These are phyloP conservation scores for Sphenopsis melanotis DNA, from an alignment of 2,797 vertebrate genomes.

Conservation along the genomic window DNA sequence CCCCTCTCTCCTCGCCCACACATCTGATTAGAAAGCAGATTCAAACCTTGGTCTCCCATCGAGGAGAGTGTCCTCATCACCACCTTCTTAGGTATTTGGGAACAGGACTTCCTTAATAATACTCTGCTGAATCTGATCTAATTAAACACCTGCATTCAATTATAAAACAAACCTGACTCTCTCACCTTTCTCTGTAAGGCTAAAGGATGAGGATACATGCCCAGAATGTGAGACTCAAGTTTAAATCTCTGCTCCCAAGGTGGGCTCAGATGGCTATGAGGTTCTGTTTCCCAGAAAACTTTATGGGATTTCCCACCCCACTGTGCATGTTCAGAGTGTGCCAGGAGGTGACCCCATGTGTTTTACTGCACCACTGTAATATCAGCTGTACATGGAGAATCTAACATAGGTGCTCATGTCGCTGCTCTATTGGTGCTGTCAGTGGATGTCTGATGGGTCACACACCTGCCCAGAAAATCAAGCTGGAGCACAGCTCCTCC, in stretches of 20 bases:
- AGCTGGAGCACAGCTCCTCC: not conserved
- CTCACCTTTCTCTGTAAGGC: not conserved
- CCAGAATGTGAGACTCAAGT: not conserved
- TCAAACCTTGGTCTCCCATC: not conserved
- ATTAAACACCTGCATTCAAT: constrained; percentile 13
- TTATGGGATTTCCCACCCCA: not conserved
- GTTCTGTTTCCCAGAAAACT: not conserved
- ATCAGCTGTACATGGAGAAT: not conserved
- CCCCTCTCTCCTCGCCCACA: not conserved
- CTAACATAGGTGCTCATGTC: not conserved
- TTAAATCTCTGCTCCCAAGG: not conserved
- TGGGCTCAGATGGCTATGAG: not conserved
- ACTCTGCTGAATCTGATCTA: not conserved
- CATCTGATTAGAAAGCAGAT: constrained; percentile 26
- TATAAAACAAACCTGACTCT: not conserved
- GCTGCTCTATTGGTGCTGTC: not conserved
- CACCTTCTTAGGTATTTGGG: not conserved
- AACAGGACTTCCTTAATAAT: not conserved
- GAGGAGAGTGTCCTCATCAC: not conserved
- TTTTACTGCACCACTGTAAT: not conserved
- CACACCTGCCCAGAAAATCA: not conserved
- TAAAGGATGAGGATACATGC: not conserved
- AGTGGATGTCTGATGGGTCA: not conserved
- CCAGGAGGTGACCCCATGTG: not conserved
- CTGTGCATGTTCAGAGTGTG: not conserved